Conservation (phyloP, 2,797 vertebrate genomes). For the Liasis olivaceus region DNA sequence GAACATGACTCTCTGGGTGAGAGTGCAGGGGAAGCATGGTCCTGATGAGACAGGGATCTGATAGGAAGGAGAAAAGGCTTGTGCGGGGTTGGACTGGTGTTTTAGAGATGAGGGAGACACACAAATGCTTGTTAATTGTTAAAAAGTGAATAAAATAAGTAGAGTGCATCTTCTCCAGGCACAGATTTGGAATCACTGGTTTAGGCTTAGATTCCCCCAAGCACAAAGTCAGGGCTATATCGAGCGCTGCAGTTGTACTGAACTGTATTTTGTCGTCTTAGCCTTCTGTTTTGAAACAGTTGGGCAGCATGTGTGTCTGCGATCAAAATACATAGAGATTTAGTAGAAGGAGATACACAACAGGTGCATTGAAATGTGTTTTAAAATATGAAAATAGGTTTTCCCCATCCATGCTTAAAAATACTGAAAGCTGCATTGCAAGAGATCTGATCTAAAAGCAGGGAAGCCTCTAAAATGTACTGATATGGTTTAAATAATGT, state of each 20-base stretch:
- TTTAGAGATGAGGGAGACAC: neutral
- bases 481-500: neutral
- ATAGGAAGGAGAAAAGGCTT: too few species aligned
- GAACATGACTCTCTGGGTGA: neutral
- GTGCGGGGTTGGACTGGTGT: neutral
- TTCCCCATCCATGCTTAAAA: neutral
- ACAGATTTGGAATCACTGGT: neutral
- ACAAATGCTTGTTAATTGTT: neutral
- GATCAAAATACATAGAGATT: slow-evolving; percentile 27
- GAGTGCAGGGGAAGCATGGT: too few species aligned
- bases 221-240: neutral
- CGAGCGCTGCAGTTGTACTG: neutral
- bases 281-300: slow-evolving; percentile 21
- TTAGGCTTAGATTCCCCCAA: neutral
- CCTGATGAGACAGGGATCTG: too few species aligned
- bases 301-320: slow-evolving; percentile 24
- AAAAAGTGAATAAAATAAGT: neutral
- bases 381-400: slow-evolving; percentile 9
- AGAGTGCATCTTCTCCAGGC: neutral
- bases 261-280: neutral
- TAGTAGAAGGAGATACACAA: neutral
- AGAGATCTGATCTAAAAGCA: neutral
- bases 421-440: neutral
- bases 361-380: slow-evolving; percentile 6
- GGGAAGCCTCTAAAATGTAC: neutral